These are phyloP conservation scores for Falco rusticolus DNA, from an alignment of 2,797 vertebrate genomes.

Conservation along the genomic window DNA sequence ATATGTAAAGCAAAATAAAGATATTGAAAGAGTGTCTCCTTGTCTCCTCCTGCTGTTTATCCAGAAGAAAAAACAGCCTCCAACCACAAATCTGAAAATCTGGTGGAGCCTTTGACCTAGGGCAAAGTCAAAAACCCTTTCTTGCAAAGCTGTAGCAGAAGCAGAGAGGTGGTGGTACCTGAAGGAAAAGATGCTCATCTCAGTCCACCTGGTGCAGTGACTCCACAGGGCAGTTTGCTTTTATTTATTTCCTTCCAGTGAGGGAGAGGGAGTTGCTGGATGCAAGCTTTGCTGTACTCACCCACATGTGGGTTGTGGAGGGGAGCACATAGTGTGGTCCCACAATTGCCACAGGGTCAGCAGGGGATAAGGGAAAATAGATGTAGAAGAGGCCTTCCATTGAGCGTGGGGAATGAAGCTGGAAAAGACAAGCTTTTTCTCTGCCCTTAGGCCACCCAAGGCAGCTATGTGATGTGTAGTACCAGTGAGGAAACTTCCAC, in stretches of 20 bases:
- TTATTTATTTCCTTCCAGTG: background rate
- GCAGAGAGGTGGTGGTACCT: background rate
- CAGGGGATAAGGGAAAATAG: background rate
- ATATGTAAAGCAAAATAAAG: background rate
- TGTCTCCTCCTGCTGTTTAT: background rate
- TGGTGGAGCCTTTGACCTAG: background rate
- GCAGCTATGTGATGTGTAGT: background rate
- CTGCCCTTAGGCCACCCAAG: background rate
- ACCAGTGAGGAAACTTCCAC: background rate
- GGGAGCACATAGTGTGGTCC: background rate
- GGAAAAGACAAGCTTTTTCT: background rate
- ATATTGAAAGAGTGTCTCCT: background rate
- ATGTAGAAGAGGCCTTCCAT: background rate
- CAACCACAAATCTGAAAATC: background rate
- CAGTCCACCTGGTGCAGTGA: background rate
- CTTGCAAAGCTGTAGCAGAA: background rate
- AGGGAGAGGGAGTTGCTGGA: background rate
- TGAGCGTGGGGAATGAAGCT: background rate
- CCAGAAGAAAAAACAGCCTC: background rate
- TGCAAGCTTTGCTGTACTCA: background rate
- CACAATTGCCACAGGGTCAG: no score
- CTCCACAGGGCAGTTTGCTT: background rate
- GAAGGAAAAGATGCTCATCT: background rate
- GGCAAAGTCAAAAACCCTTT: background rate
- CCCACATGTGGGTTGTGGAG: background rate